Conservation (phyloP, 64 coral and sea anemone genomes). For the Montipora sp. region DNA sequence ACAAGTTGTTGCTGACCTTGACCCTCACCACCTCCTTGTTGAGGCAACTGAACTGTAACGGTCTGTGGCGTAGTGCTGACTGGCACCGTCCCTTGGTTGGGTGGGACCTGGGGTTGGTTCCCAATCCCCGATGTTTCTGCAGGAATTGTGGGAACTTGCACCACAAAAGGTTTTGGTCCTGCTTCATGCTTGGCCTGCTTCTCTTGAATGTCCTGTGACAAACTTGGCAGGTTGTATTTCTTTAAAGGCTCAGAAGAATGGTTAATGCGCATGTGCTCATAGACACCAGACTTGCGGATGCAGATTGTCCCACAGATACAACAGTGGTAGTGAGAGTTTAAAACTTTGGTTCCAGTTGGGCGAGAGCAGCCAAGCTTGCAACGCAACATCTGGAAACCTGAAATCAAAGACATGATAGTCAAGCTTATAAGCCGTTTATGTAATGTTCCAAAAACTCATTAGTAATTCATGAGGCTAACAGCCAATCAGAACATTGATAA, state of each 20-base stretch:
- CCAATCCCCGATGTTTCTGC: constrained; percentile 40
- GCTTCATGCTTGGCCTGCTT: constrained; percentile 14
- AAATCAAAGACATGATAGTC: background rate
- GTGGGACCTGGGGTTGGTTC: constrained; percentile 43
- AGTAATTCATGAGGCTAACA: too few species aligned
- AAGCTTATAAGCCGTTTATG: too few species aligned
- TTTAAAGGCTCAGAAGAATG: constrained; percentile 51
- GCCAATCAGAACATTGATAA: too few species aligned
- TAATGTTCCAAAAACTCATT: background rate
- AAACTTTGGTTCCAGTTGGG: constrained; percentile 75
- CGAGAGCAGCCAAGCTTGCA: constrained; percentile 88
- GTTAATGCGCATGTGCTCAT: constrained; percentile 86
- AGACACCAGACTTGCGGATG: constrained; percentile 89
- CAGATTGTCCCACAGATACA: constrained; percentile 90
- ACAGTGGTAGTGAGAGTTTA: constrained; percentile 93
- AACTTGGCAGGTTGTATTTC: background rate
- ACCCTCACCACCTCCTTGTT: constrained; percentile 29
- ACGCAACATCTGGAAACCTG: constrained; percentile 86
- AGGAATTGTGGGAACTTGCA: constrained; percentile 41
- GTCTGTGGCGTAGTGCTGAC: constrained; percentile 42
- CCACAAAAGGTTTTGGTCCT: constrained; percentile 51
- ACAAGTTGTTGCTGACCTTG: constrained; percentile 79
- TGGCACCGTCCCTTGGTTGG: constrained; percentile 8
- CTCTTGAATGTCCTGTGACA: background rate
- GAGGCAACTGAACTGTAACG: constrained; percentile 73